These are phyloP conservation scores for Philotrypesis tridentata DNA, from an alignment of 1,140 invertebrate genomes.

Conservation along the genomic window DNA sequence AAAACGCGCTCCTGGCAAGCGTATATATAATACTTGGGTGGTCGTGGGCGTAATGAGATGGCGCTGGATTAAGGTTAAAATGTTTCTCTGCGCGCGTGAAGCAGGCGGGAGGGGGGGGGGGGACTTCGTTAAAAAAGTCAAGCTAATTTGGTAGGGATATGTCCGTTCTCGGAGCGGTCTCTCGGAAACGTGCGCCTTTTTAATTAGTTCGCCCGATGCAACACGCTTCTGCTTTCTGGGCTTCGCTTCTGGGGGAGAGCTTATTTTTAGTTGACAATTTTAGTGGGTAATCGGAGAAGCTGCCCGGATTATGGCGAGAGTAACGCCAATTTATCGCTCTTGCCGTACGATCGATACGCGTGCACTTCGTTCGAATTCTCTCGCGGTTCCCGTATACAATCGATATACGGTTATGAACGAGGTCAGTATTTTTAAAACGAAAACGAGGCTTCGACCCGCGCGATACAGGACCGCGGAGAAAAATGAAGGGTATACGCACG, in stretches of 20 bases:
- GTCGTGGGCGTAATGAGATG: slow-evolving; percentile 35
- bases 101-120: not conserved
- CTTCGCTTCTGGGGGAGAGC: not conserved
- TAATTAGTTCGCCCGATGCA: not conserved
- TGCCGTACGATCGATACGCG: not conserved
- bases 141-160: not conserved
- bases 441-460: not conserved
- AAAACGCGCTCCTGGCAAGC: not conserved
- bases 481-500: not conserved
- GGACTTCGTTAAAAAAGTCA: not conserved
- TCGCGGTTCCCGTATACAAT: not conserved
- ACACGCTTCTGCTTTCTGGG: too few species aligned
- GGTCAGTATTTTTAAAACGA: not conserved
- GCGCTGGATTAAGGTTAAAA: slow-evolving; percentile 31
- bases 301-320: not conserved
- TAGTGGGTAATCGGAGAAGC: not conserved
- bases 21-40: too few species aligned
- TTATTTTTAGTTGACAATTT: not conserved
- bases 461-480: not conserved
- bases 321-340: not conserved
- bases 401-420: not conserved
- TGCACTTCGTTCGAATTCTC: not conserved
- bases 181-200: too few species aligned
- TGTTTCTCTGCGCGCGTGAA: not conserved
- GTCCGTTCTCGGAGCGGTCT: not conserved